Percentiles rank a stretch among this genome's conserved stretches.
Conservation (phyloP, 2,113 vertebrate genomes). For the Oxyruncus cristatus region DNA sequence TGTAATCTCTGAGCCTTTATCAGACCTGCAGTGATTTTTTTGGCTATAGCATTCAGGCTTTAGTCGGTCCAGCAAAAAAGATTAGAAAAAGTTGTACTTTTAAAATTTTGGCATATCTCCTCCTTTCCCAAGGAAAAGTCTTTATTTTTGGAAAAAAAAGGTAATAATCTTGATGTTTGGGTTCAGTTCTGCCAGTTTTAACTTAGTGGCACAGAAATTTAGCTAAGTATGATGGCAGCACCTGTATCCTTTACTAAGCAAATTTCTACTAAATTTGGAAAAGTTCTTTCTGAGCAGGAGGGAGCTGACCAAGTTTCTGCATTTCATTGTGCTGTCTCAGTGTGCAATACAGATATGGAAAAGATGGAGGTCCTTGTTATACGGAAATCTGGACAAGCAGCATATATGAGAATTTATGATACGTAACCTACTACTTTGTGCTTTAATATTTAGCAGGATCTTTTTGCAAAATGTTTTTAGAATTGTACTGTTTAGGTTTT, state of each 20-base stretch:
- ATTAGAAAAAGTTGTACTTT: background rate
- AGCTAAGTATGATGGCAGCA: background rate
- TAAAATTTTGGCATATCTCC: background rate
- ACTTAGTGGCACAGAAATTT: background rate
- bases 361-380: background rate
- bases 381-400: constrained; percentile 13
- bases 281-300: background rate
- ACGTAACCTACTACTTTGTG: background rate
- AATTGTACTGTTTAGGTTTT: constrained; percentile 54
- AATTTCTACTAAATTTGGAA: background rate
- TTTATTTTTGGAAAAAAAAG: background rate
- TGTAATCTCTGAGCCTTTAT: background rate
- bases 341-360: background rate
- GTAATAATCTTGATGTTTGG: background rate
- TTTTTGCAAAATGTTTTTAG: constrained; percentile 20
- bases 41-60: background rate
- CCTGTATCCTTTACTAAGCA: background rate
- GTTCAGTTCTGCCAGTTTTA: background rate
- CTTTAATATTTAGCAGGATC: constrained; percentile 22
- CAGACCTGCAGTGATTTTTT: background rate
- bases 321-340: background rate
- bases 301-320: background rate
- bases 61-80: background rate
- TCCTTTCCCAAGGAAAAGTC: background rate
- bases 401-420: constrained; percentile 2